These are phyloP conservation scores for Helicoverpa zea DNA, from an alignment of 1,140 invertebrate genomes.

Conservation along the genomic window DNA sequence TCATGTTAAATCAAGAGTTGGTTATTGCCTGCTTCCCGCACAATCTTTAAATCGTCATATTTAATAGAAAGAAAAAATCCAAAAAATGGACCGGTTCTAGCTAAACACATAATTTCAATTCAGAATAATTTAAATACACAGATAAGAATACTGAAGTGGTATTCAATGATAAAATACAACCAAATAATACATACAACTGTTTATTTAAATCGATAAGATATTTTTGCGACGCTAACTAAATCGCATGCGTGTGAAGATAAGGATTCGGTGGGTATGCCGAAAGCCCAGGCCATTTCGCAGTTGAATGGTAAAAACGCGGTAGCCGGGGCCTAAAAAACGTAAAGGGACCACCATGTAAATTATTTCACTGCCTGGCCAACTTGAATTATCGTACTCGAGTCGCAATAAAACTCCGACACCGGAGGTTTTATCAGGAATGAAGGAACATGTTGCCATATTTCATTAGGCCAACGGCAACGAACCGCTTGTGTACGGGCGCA, in stretches of 20 bases:
- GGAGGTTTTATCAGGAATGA: slow-evolving; percentile 78
- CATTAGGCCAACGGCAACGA: slow-evolving; percentile 70
- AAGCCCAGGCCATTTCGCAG: slow-evolving; percentile 48
- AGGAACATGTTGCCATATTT: slow-evolving; percentile 80
- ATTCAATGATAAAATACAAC: slow-evolving; percentile 7
- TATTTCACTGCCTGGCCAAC: slow-evolving; percentile 71
- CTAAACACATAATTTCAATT: neutral
- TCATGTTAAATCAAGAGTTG: neutral
- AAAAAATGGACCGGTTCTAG: neutral
- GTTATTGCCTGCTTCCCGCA: neutral
- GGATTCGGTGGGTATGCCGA: slow-evolving; percentile 53
- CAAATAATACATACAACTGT: slow-evolving; percentile 31
- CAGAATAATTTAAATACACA: neutral
- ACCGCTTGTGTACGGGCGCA: slow-evolving; percentile 70
- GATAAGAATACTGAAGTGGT: neutral
- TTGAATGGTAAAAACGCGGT: slow-evolving; percentile 67
- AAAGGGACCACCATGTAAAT: slow-evolving; percentile 78
- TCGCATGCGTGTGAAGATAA: slow-evolving; percentile 52
- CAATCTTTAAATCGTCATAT: neutral
- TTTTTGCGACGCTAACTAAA: slow-evolving; percentile 38
- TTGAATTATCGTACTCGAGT: slow-evolving; percentile 75
- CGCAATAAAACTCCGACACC: slow-evolving; percentile 78
- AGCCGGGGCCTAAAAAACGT: slow-evolving; percentile 67
- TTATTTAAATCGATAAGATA: slow-evolving; percentile 37
- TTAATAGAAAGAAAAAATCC: neutral